Conservation (phyloP, 2,888 invertebrate species). For the Ormyrus labotus region DNA sequence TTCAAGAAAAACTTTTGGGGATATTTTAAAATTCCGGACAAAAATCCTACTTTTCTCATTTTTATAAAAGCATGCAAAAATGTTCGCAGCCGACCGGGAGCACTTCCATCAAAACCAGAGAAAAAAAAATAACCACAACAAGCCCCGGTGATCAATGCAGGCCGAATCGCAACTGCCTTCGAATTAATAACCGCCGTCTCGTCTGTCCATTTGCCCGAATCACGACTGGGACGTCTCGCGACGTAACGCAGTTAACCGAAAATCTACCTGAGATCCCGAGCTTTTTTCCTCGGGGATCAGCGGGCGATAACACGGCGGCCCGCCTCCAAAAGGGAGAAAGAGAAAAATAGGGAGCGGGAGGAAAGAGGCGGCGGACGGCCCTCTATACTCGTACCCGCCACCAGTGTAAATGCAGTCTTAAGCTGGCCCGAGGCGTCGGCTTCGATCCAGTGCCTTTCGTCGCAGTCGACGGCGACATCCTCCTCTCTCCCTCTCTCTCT, state of each 20-base stretch:
- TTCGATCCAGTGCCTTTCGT: conserved; percentile 29
- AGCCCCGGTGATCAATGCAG: too few relatives aligned
- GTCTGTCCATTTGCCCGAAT: too few relatives aligned
- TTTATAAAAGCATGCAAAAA: too few relatives aligned
- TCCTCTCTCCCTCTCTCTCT: conserved; percentile 30
- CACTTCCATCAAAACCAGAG: not conserved
- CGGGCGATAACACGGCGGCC: not conserved
- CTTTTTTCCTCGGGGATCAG: conserved; percentile 1
- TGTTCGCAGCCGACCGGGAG: not conserved
- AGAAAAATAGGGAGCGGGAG: not conserved
- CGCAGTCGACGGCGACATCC: not conserved
- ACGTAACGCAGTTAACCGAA: conserved; percentile 11
- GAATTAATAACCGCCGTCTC: too few relatives aligned
- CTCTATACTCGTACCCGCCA: conserved; percentile 8
- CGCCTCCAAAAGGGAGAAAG: not conserved
- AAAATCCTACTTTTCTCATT: too few relatives aligned
- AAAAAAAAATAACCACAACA: too few relatives aligned
- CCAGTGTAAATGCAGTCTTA: conserved; percentile 49
- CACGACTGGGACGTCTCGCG: too few relatives aligned
- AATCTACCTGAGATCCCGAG: conserved; percentile 1
- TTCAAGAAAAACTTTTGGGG: too few relatives aligned
- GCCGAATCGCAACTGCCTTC: too few relatives aligned
- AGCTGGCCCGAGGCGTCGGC: conserved; percentile 43
- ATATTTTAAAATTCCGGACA: too few relatives aligned
- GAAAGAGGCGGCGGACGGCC: not conserved